These are phyloP conservation scores for Leptinotarsa lineolata DNA, from an alignment of 1,140 invertebrate genomes.

Conservation along the genomic window DNA sequence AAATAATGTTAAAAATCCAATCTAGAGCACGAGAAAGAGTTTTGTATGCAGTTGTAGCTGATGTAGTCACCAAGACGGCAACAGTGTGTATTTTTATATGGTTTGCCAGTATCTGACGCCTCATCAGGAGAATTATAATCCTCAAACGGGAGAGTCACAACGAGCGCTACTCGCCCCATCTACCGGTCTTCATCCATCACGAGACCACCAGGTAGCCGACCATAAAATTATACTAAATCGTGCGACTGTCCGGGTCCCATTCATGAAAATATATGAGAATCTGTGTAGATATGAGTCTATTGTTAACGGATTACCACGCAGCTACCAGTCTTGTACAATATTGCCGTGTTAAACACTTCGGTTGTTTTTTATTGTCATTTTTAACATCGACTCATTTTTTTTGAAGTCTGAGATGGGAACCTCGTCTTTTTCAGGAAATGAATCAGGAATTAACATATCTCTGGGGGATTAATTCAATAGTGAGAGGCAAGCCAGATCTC, in stretches of 20 bases:
- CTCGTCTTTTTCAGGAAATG: slow-evolving; percentile 6
- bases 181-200: slow-evolving; percentile 49
- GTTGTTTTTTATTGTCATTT: slow-evolving; percentile 21
- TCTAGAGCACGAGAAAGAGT: too few relatives aligned
- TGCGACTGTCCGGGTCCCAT: slow-evolving; percentile 48
- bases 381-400: background rate
- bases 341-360: slow-evolving; percentile 27
- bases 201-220: slow-evolving; percentile 52
- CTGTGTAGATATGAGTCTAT: slow-evolving; percentile 52
- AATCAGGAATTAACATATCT: slow-evolving; percentile 22
- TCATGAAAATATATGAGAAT: slow-evolving; percentile 53
- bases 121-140: slow-evolving; percentile 53
- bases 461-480: slow-evolving; percentile 15
- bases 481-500: background rate
- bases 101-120: slow-evolving; percentile 32
- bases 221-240: slow-evolving; percentile 57
- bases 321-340: slow-evolving; percentile 51
- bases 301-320: slow-evolving; percentile 50
- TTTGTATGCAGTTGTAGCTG: too few relatives aligned
- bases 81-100: background rate
- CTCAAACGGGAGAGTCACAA: slow-evolving; percentile 50
- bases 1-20: too few relatives aligned
- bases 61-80: background rate
- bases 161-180: slow-evolving; percentile 49
- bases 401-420: background rate